phyloP scores from a whole-genome alignment of 2,888 invertebrate genomes.

The Gisinianus flammeolus region DNA sequence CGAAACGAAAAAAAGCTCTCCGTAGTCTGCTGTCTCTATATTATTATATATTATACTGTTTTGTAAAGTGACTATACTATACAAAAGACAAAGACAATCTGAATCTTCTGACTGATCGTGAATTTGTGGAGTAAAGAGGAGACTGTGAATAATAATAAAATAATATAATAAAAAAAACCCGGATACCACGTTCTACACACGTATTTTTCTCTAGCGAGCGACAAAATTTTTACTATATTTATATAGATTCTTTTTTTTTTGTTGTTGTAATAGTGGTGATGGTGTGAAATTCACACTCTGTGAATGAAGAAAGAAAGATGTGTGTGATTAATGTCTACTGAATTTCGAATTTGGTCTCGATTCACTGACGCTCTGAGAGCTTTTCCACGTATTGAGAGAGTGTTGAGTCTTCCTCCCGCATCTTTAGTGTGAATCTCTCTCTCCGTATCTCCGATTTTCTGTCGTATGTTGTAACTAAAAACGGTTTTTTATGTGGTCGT shows the following conservation, averaged over 20 bases:
- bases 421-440: background rate
- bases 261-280: too few species aligned
- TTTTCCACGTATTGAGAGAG: slow-evolving; percentile 58
- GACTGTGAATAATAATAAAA: too few species aligned
- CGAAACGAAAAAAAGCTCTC: too few species aligned
- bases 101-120: too few species aligned
- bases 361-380: slow-evolving; percentile 57
- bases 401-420: slow-evolving; percentile 23
- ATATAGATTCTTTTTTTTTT: background rate
- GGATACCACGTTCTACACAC: too few species aligned
- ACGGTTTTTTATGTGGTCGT: background rate
- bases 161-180: too few species aligned
- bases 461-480: background rate
- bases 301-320: background rate
- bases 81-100: too few species aligned
- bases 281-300: background rate
- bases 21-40: too few species aligned
- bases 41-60: too few species aligned
- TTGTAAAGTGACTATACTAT: too few species aligned
- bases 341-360: slow-evolving; percentile 54
- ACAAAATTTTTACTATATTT: background rate
- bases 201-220: too few species aligned
- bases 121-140: too few species aligned
- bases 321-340: slow-evolving; percentile 38
- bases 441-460: background rate